Base-by-base conservation (phyloP, 30 jellyfish, hydroid and myxozoan species). In the Hydractinia echinata region DNA sequence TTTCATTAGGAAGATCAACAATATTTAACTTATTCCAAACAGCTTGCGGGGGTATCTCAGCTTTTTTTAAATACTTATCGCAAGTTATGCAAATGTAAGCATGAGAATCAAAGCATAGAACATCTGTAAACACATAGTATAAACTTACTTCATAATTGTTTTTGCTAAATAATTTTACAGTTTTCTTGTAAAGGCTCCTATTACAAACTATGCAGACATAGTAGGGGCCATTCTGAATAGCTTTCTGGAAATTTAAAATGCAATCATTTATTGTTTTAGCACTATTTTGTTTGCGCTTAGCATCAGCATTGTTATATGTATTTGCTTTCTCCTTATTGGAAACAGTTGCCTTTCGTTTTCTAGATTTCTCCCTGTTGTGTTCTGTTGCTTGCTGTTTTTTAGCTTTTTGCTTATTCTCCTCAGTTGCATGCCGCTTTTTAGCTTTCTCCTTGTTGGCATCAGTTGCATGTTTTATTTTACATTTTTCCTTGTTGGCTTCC, bases 381-480 rank as follows among this genome's bases (percentile, higher is more conserved):
- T 58, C 69, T 11, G 69, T 58, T 58, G 15, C 69, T 58, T 58
- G 15, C 19, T 16, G 69, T 58, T 58, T 58, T 64, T 7, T 9
- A 64, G 74, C 74, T 58, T 58, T 58, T 58, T 44, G 74, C 16
- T 64, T 64, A n/a, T 44, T 13, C 19, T 64, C 74, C 69, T 58
- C 19, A 58, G 69, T 64, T 7, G 44, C 44, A 30, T 30, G 44
- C 44, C 2, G 44, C 44, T 30, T 30, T 30, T 30, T 30, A 30
- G 44, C 44, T 30, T 30, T 30, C 44, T 30, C 44, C 44, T 30
- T 30, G 44, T 30, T 30, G 44, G 2, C 44, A 30, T 30, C 44
- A 30, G 44, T 30, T 30, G 44, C 2, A 30, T 30, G 44, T 30
- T 2, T 30, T 30, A 30, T 30, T 30, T 30, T 30, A 30, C 44